Conservation (phyloP, 1,140 invertebrate genomes). For the Bombus superbus region DNA sequence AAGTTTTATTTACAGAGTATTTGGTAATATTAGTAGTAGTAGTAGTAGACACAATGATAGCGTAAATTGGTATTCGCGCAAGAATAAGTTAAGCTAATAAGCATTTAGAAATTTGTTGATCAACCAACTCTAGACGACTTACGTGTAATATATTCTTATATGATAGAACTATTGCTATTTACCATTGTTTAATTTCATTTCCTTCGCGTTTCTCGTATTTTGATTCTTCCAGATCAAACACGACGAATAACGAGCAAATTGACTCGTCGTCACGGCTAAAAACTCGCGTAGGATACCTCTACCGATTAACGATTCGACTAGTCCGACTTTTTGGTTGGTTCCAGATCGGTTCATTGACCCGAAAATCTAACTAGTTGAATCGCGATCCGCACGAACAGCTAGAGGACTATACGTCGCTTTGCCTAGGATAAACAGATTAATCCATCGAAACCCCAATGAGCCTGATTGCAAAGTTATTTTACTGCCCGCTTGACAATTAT, state of each 20-base stretch:
- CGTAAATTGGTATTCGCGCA: too few relatives aligned
- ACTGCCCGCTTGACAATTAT: background rate
- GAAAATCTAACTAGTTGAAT: conserved; percentile 31
- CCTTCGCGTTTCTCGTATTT: too few relatives aligned
- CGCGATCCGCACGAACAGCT: conserved; percentile 33
- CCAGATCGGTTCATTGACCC: conserved; percentile 13
- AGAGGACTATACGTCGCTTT: conserved; percentile 9
- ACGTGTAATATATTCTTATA: too few relatives aligned
- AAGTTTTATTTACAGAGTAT: background rate
- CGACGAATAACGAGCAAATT: too few relatives aligned
- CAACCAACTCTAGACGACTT: too few relatives aligned
- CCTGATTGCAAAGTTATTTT: conserved; percentile 28
- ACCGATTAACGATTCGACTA: background rate
- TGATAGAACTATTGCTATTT: too few relatives aligned
- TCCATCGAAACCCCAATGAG: conserved; percentile 24
- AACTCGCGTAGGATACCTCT: background rate
- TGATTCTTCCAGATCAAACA: too few relatives aligned
- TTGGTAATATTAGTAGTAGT: too few relatives aligned
- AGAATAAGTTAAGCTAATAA: too few relatives aligned
- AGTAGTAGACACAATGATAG: too few relatives aligned
- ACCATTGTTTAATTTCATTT: too few relatives aligned
- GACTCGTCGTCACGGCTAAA: background rate
- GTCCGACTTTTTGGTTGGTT: conserved; percentile 14
- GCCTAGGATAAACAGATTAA: conserved; percentile 36
- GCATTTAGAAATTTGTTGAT: too few relatives aligned